Evolutionary conservation across 2,888 invertebrate species (phyloP).

Genomic region (Agrochola macilenta): DNA sequence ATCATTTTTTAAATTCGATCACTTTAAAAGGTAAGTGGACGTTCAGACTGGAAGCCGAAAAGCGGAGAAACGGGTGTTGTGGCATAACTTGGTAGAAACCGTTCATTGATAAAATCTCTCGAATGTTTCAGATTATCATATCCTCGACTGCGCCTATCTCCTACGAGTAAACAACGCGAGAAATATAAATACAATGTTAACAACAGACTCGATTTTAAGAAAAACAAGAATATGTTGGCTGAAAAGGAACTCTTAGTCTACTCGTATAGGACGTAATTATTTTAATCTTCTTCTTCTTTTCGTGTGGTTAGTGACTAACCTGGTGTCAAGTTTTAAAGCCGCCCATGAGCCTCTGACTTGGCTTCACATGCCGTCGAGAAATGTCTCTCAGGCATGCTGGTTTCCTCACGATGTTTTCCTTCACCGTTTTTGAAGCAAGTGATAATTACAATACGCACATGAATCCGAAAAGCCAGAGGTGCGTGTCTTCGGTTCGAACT

Average conservation of each 20-base stretch:
- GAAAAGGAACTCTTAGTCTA: conserved; percentile 35
- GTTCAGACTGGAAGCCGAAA: background rate
- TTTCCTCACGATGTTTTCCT: too few species aligned
- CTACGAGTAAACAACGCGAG: conserved; percentile 29
- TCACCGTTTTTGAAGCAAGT: too few species aligned
- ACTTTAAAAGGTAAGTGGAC: background rate
- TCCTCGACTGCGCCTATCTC: conserved; percentile 36
- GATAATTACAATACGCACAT: too few species aligned
- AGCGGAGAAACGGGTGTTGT: background rate
- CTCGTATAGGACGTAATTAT: conserved; percentile 41
- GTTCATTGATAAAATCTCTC: background rate
- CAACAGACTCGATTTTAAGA: conserved; percentile 70
- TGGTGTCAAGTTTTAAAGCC: too few species aligned
- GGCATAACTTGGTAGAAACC: background rate
- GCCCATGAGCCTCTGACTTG: too few species aligned
- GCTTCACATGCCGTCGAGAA: too few species aligned
- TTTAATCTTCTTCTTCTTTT: background rate
- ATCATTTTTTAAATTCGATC: background rate
- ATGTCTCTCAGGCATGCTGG: too few species aligned
- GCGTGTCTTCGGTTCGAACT: too few species aligned
- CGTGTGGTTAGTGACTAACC: too few species aligned
- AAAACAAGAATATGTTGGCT: conserved; percentile 56
- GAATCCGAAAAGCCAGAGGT: too few species aligned
- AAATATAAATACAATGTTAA: conserved; percentile 66
- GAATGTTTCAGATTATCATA: conserved; percentile 69